Evolutionary conservation across 2,797 vertebrate species (phyloP), one percentile per base, ranked within the genome.

Genomic region (Leucoraja ocellata): DNA sequence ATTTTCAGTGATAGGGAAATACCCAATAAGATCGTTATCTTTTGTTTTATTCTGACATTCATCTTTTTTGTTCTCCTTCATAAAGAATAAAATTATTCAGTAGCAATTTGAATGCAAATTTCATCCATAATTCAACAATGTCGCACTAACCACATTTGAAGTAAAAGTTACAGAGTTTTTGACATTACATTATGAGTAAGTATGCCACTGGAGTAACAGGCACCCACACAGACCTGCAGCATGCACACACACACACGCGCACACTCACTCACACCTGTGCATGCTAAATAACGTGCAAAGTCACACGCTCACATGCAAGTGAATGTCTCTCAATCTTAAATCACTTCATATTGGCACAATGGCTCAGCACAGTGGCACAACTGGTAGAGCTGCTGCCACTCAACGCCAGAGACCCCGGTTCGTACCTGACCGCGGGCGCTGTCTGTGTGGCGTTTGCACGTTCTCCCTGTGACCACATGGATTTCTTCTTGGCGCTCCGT

Each of bases 101-200:
- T 28, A 4, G 9, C 36, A 91, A 74, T 39, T 74, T 74, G 39
- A 21, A 91, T 39, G 39, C 9, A 91, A 91, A 91, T 91, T 74
- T 91, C 36, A 74, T 74, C 25, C 68, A 74, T 74, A 74, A 91
- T 74, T 91, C 90, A 91, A n/a, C 21, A 74, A 54, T 74, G 39
- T 54, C 14, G 54, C 36, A 65, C 86, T 68, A 71, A 14, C 36
- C 74, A 11, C 28, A 68, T 23, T 21, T 74, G 36, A 54, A 73
- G 73, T 54, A 54, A 54, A 91, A 46, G 54, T 54, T 54, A 73
- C 68, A 73, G 84, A 65, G 39, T 74, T 74, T 39, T 68, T 91
- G 36, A 91, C 21, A 32, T 74, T 91, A 39, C 14, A 28, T 46
- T 91, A 54, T 23, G 36, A 91, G 90, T 91, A 91, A 91, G 68